Percentiles rank a stretch among this genome's conserved stretches.
Conservation (phyloP, 2,888 invertebrate genomes). For the Oscheius sp. region DNA sequence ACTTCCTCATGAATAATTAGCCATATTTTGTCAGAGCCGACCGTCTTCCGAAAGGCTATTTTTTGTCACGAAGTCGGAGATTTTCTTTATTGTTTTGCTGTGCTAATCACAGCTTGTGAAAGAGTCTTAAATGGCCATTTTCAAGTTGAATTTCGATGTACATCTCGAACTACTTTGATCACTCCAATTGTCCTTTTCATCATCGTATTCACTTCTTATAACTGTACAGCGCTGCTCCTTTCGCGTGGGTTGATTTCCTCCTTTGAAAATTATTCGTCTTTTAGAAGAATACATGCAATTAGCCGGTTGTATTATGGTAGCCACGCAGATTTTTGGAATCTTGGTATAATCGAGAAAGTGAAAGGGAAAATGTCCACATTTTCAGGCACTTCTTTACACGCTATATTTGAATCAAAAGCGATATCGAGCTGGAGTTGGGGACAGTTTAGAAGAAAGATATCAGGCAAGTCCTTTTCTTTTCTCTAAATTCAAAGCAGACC, state of each 20-base stretch:
- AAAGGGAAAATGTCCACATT: too few relatives aligned
- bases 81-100: neutral
- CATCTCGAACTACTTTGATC: neutral
- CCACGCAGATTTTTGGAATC: neutral
- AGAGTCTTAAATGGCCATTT: neutral
- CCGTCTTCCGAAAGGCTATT: neutral
- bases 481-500: too few relatives aligned
- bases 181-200: neutral
- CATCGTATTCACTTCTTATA: neutral
- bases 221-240: neutral
- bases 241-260: neutral
- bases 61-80: neutral
- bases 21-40: neutral
- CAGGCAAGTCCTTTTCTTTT: neutral
- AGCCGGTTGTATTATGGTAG: neutral
- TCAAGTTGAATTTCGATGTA: neutral
- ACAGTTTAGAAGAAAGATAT: neutral
- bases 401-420: neutral
- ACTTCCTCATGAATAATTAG: neutral
- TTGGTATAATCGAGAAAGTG: neutral
- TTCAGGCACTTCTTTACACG: neutral
- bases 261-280: too few relatives aligned
- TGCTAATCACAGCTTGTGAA: neutral
- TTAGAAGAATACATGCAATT: neutral
- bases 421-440: neutral